Conservation (phyloP, 1,140 invertebrate genomes). For the Drosophila pandora region DNA sequence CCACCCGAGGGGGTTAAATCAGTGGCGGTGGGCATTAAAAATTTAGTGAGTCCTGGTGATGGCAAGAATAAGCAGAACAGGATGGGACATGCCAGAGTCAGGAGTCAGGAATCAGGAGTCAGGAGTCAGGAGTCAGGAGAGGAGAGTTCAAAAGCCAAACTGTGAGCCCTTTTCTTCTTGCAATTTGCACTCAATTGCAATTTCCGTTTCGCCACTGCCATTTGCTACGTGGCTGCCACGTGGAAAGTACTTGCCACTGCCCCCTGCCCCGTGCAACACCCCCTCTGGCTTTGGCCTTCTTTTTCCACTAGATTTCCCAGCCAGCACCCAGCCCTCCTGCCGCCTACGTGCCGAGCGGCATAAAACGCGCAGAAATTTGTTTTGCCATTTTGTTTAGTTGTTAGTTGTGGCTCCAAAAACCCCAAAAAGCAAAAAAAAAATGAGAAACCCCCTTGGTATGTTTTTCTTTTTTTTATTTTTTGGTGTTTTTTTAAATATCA, state of each 20-base stretch:
- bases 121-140: neutral
- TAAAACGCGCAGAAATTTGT: slow-evolving; percentile 76
- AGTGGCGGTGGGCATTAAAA: slow-evolving; percentile 42
- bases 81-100: no score
- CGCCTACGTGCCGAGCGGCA: slow-evolving; percentile 51
- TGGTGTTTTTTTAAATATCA: slow-evolving; percentile 79
- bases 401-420: slow-evolving; percentile 35
- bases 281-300: no score
- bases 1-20: slow-evolving; percentile 12
- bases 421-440: neutral
- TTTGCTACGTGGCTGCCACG: slow-evolving; percentile 67
- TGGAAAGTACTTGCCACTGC: slow-evolving; percentile 15
- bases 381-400: slow-evolving; percentile 72
- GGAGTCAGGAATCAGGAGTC: slow-evolving; percentile 8
- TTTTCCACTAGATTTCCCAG: neutral
- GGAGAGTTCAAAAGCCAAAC: neutral
- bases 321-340: neutral
- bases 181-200: slow-evolving; percentile 81
- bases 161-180: slow-evolving; percentile 45
- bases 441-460: neutral
- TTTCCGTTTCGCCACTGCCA: slow-evolving; percentile 69
- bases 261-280: neutral
- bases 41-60: slow-evolving; percentile 32
- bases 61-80: slow-evolving; percentile 19
- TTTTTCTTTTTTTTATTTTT: slow-evolving; percentile 46